Evolutionary conservation across 2,888 invertebrate genomes (phyloP).

Genomic region (Mythimna pallens): DNA sequence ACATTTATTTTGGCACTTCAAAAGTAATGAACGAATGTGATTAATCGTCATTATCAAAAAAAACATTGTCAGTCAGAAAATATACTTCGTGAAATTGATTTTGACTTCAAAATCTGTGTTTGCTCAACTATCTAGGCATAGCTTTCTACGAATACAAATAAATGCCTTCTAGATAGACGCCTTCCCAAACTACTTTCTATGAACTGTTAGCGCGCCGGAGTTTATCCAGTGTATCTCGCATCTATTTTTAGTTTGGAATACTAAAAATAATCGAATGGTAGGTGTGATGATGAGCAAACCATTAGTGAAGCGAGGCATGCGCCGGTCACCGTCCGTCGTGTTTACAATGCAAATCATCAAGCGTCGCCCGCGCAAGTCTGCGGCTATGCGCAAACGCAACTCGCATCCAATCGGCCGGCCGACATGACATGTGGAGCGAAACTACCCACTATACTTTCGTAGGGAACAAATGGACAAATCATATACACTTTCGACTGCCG

Average conservation of each 20-base stretch:
- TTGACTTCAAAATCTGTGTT: not conserved
- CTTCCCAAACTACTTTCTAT: constrained; percentile 20
- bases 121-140: constrained; percentile 1
- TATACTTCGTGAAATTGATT: not conserved
- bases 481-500: constrained; percentile 78
- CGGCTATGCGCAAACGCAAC: constrained; percentile 45
- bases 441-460: constrained; percentile 83
- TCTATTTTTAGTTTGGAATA: constrained; percentile 56
- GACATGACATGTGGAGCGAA: constrained; percentile 89
- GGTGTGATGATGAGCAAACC: constrained; percentile 66
- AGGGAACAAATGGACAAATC: constrained; percentile 83
- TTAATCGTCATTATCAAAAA: not conserved
- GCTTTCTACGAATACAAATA: constrained; percentile 24
- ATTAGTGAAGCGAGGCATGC: constrained; percentile 72
- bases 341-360: constrained; percentile 82
- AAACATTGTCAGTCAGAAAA: not conserved
- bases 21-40: not conserved
- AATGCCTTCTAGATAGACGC: constrained; percentile 7
- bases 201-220: constrained; percentile 9
- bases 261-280: constrained; percentile 62
- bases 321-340: constrained; percentile 70
- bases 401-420: constrained; percentile 78
- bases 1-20: constrained; percentile 11
- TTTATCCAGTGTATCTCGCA: constrained; percentile 22
- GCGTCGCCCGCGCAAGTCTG: constrained; percentile 62